Conservation (phyloP, 2,797 vertebrate genomes). For the Mareca penelope region DNA sequence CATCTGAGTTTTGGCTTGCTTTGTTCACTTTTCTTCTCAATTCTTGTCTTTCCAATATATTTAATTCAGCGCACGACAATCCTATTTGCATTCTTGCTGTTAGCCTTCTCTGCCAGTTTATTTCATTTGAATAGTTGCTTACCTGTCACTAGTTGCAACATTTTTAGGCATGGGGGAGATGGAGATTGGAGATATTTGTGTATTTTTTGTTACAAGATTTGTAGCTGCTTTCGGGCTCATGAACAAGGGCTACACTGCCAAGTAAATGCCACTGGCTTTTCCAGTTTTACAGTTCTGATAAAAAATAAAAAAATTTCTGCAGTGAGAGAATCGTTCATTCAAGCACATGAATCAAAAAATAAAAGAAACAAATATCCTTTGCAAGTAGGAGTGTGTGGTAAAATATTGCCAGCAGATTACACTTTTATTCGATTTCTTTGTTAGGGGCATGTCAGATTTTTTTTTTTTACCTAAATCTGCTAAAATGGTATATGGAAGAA, state of each 20-base stretch:
- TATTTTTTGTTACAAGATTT: background rate
- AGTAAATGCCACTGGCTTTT: background rate
- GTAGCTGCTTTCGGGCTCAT: rapidly evolving
- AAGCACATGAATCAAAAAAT: constrained; percentile 5
- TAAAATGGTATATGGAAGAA: constrained; percentile 34
- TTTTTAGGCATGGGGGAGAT: background rate
- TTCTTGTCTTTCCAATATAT: background rate
- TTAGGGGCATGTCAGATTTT: constrained; percentile 26
- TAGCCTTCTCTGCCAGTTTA: background rate
- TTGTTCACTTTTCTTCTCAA: background rate
- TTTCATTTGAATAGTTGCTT: background rate
- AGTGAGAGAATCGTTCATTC: background rate
- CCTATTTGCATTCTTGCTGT: background rate
- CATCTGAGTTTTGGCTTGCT: background rate
- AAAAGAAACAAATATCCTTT: constrained; percentile 38
- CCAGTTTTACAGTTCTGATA: constrained; percentile 11
- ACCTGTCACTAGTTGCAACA: background rate
- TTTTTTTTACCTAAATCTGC: constrained; percentile 42
- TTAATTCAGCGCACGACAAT: rapidly evolving
- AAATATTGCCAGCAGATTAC: constrained; percentile 24
- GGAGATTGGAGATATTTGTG: background rate
- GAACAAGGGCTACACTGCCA: background rate
- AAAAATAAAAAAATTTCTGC: constrained; percentile 24
- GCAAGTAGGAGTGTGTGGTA: background rate
- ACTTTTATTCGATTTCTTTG: constrained; percentile 43